Base-by-base conservation (phyloP, 2,888 invertebrate genomes). In the Steinernema carpocapsae region DNA sequence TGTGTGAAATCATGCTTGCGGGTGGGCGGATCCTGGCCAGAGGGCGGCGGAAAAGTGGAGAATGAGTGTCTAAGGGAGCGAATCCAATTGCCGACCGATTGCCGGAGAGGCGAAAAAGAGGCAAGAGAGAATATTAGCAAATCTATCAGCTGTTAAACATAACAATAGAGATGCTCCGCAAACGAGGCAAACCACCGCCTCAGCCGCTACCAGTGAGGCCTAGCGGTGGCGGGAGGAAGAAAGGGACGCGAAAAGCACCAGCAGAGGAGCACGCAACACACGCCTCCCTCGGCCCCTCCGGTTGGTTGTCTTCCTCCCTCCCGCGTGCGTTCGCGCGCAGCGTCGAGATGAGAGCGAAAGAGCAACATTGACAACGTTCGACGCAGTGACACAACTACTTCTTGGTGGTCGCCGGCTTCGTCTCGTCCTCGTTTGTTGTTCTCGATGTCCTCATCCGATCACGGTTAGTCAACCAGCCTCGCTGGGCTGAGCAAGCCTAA, bases 291-390 rank as follows among this genome's bases (percentile, higher is more conserved):
- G 14, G 64, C 32, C 64, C 64, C 37, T 37, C 64, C 29, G 64
- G 64, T 64, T 64, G 64, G 37, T 64, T 64, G 64, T 26, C 56
- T 64, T 26, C 64, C 32, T 26, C 64, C 29, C 29, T 64, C 64
- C 48, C 48, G 48, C 48, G 37, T 37, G 48, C 48, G 48, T 48
- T 17, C 48, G 48, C 48, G 64, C 64, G 64, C 64, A 37, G 64
- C 37, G 29, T 64, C 64, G 64, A 64, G 64, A 64, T 64, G 64
- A 64, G 37, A 64, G 64, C 32, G 17, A 64, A 29, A 64, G 64
- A 64, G 64, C 64, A 64, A 64, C 64, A 64, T 64, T 64, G 64
- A 56, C 64, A 29, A 64, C 64, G 64, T 64, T 64, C 64, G 64
- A 64, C 64, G 64, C 64, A 64, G 64, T 64, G 64, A 64, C 64